Percentiles rank a stretch among this genome's conserved stretches.
These are phyloP conservation scores for Morpho deidamia DNA, from an alignment of 2,888 invertebrate species.

Conservation along the genomic window DNA sequence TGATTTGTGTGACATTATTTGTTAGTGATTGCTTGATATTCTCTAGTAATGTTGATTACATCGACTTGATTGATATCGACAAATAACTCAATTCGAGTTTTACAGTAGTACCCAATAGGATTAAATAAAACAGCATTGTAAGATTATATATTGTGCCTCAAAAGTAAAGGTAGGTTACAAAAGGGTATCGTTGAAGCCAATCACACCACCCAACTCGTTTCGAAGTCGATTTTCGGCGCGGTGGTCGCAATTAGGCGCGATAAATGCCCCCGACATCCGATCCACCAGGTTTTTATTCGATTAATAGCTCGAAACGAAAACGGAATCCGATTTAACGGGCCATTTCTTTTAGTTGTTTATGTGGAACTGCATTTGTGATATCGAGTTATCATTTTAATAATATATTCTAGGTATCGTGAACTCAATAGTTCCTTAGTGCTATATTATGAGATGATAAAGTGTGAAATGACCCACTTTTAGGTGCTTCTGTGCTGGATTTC, in stretches of 20 bases:
- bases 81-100: too few species aligned
- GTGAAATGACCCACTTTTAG: too few species aligned
- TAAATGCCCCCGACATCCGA: constrained; percentile 67
- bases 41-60: too few species aligned
- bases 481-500: too few species aligned
- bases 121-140: background rate
- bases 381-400: constrained; percentile 30
- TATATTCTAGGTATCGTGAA: background rate
- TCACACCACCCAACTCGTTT: constrained; percentile 63
- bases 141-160: background rate
- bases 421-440: background rate
- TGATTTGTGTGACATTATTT: too few species aligned
- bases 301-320: constrained; percentile 62
- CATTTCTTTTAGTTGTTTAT: constrained; percentile 62
- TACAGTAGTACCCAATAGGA: too few species aligned
- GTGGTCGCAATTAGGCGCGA: constrained; percentile 71
- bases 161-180: constrained; percentile 3
- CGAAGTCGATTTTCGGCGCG: constrained; percentile 49
- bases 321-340: constrained; percentile 59
- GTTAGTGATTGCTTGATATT: too few species aligned
- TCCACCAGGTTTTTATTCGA: constrained; percentile 58
- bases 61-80: too few species aligned
- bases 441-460: too few species aligned
- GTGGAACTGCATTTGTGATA: constrained; percentile 46
- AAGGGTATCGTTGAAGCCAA: constrained; percentile 16